These are phyloP conservation scores for Camponotus vicinus DNA, from an alignment of 1,140 invertebrate genomes.

Conservation along the genomic window DNA sequence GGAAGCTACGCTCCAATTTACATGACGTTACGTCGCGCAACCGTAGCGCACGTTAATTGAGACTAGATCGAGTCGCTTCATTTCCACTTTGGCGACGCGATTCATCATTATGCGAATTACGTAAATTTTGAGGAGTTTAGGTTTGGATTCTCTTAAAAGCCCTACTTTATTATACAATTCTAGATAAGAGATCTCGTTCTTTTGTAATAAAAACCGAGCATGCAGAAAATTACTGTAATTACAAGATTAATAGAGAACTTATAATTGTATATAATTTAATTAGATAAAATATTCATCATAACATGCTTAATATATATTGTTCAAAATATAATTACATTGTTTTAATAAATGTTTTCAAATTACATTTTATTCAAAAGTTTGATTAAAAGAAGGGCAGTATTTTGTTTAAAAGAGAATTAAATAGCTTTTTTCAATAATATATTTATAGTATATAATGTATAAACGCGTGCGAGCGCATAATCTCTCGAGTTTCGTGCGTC, in stretches of 20 bases:
- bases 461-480: not conserved
- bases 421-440: not conserved
- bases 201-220: not conserved
- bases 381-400: not conserved
- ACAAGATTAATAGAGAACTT: not conserved
- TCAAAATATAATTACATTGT: not conserved
- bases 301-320: not conserved
- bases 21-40: slow-evolving; percentile 54
- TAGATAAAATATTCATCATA: not conserved
- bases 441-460: not conserved
- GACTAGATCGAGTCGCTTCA: slow-evolving; percentile 54
- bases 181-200: not conserved
- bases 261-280: not conserved
- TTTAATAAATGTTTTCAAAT: slow-evolving; percentile 9
- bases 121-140: slow-evolving; percentile 38
- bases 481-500: not conserved
- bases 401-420: not conserved
- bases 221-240: not conserved
- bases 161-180: not conserved
- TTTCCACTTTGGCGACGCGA: slow-evolving; percentile 35
- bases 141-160: not conserved
- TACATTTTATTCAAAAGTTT: slow-evolving; percentile 14
- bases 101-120: slow-evolving; percentile 49
- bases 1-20: slow-evolving; percentile 51
- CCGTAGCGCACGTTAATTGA: slow-evolving; percentile 40